Conservation (phyloP, 2,113 vertebrate species). For the Ctenodactylus gundi region DNA sequence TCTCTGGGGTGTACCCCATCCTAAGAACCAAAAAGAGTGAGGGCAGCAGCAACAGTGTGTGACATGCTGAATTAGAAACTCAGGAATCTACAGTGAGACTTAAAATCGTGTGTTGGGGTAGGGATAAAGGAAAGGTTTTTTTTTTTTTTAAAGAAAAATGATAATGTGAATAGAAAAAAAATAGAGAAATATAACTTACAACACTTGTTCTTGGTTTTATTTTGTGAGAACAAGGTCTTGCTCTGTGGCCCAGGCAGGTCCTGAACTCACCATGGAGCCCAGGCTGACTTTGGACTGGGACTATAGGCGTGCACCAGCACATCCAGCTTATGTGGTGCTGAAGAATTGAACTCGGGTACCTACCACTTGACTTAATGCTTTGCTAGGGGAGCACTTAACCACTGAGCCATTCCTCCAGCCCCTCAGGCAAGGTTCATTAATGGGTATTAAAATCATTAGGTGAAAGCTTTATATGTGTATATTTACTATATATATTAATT, state of each 20-base stretch:
- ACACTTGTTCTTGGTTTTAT: background rate
- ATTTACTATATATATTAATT: background rate
- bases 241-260: no score
- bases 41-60: background rate
- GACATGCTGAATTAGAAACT: background rate
- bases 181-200: background rate
- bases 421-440: background rate
- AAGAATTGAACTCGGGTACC: no score
- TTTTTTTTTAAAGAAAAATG: conserved; percentile 26
- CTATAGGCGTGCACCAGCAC: no score
- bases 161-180: conserved; percentile 22
- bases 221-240: no score
- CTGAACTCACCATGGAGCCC: no score
- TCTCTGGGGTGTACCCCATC: no score
- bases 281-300: no score
- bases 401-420: no score
- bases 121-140: background rate
- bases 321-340: no score
- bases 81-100: background rate
- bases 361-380: no score
- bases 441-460: background rate
- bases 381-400: no score
- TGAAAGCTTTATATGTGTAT: background rate
- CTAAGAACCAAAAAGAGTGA: background rate
- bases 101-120: background rate